Conservation (phyloP, 2,797 vertebrate genomes). For the Acanthis flammea region DNA sequence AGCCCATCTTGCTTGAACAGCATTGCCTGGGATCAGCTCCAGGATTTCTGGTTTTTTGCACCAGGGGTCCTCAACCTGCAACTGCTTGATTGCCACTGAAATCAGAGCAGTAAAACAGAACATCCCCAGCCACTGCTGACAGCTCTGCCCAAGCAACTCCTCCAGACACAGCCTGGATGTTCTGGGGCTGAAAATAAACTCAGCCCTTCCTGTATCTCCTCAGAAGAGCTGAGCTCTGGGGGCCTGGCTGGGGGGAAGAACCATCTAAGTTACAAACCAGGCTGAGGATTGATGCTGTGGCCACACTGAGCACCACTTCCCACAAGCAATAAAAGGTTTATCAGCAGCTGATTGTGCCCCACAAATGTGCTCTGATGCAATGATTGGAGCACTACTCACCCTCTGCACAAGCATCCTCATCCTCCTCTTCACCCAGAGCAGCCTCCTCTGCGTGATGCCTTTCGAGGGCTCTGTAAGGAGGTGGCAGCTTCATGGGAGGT, state of each 20-base stretch:
- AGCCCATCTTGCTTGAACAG: not conserved
- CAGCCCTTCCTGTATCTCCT: not conserved
- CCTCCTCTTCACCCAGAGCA: conserved; percentile 46
- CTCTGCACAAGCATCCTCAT: conserved; percentile 41
- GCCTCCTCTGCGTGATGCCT: not conserved
- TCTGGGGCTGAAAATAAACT: not conserved
- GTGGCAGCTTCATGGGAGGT: conserved; percentile 80
- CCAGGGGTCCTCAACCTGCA: not conserved
- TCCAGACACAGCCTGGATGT: not conserved
- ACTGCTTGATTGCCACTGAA: not conserved
- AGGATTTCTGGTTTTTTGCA: not conserved
- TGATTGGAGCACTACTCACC: conserved; percentile 58
- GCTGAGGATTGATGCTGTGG: not conserved
- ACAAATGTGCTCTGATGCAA: not conserved
- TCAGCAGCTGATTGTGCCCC: not conserved
- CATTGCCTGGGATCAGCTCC: not conserved
- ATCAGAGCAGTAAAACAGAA: not conserved
- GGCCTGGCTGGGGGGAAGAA: not conserved
- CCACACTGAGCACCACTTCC: not conserved
- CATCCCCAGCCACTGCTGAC: not conserved
- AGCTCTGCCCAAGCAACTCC: not conserved
- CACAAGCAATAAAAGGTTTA: fast-evolving
- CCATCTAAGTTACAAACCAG: not conserved
- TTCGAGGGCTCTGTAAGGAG: conserved; percentile 70
- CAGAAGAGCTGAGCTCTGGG: not conserved